Evolutionary conservation across 2,888 invertebrate species (phyloP), one percentile per base, ranked within the genome.

Genomic region (Mantis religiosa): DNA sequence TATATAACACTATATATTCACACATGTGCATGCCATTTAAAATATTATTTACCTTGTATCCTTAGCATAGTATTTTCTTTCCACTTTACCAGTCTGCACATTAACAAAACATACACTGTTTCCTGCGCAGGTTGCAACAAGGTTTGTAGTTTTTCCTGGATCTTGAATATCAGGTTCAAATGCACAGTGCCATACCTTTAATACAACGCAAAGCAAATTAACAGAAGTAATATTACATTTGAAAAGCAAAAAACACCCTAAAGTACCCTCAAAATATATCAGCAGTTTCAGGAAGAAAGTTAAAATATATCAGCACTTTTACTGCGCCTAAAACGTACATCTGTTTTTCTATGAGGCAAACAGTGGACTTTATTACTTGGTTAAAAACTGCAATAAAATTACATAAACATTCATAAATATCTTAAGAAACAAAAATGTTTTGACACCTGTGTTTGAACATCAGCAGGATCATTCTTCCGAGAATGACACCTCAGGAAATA

Each of bases 51-150:
- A 82, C 87, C 82, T 87, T 27, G n/a, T 12, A 27, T 87, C 82
- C 30, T 90, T 89, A 82, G 92, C 91, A 89, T 93, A 92, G 91
- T 92, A 94, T 85, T 94, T 92, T 89, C 92, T 92, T 90, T 93
- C 91, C 2, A 94, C 93, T 84, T 92, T 92, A 6, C 93, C 94
- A 2, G 92, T 92, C 81, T 91, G 89, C 83, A 93, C 93, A 91
- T 94, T 93, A 41, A 94, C 93, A 28, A 94, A 92, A 90, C 94
- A 94, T 1, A 94, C 93, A 87, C 92, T 93, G 88, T 93, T 92
- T 6, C 94, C 94, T 27, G 94, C 94, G 91, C 94, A 94, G 0
- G 94, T 94, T 3, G 94, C 94, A 28, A 94, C 92, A 15, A 93
- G 90, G n/a, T 92, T 92, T 0, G 92, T 93, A 3, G 92, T 92